A percentile compares a stretch with the other conserved stretches of the same genome.
Conservation (phyloP, 2,113 vertebrate genomes). For the Percopsis transmontana region DNA sequence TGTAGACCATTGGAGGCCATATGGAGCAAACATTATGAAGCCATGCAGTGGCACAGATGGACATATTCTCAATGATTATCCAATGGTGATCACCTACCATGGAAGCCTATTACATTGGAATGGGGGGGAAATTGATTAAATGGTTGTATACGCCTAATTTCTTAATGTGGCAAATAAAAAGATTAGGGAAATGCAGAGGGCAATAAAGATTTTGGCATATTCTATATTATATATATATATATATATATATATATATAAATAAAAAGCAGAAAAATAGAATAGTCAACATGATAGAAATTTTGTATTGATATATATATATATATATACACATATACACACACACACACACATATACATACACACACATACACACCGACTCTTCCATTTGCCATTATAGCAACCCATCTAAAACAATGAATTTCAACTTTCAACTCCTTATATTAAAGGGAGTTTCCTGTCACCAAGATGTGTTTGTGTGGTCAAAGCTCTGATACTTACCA, state of each 20-base stretch:
- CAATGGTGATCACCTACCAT: conserved; percentile 29
- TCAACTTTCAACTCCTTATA: no score
- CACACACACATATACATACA: conserved; percentile 3
- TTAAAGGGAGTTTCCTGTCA: conserved; percentile 14
- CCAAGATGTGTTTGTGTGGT: background rate
- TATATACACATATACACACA: conserved; percentile 4
- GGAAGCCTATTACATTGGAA: conserved; percentile 11
- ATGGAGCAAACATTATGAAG: conserved; percentile 66
- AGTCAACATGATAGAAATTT: background rate
- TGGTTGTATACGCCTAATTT: no score
- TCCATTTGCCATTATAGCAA: no score
- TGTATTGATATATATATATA: no score
- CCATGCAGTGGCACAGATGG: conserved; percentile 61
- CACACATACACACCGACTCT: background rate
- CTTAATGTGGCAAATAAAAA: no score
- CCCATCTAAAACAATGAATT: no score
- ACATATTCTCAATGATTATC: conserved; percentile 58
- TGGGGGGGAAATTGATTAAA: no score
- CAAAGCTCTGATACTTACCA: no score
- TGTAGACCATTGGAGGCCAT: conserved; percentile 61
- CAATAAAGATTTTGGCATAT: background rate
- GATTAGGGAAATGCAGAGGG: no score
- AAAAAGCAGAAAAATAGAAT: background rate
- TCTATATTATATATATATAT: background rate
- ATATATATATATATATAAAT: background rate